Conservation (phyloP, 92 coral and sea anemone genomes). For the Porites cylindrica region DNA sequence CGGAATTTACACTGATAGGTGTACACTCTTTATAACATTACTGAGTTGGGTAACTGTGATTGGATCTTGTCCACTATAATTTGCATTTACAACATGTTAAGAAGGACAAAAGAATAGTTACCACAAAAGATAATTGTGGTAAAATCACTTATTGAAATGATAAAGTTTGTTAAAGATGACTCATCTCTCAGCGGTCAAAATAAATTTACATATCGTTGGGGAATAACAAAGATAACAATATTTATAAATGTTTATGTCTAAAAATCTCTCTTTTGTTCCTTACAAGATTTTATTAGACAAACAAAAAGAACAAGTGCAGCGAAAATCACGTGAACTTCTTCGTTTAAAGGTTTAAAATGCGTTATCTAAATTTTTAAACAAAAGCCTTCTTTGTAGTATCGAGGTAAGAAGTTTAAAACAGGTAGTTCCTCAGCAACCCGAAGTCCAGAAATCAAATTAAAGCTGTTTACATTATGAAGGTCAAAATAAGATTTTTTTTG, state of each 20-base stretch:
- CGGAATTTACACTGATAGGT: not conserved
- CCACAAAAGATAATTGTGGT: not conserved
- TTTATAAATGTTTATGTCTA: too few relatives aligned
- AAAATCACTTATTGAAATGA: too few relatives aligned
- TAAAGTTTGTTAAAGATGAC: slow-evolving; percentile 18
- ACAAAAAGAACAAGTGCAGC: not conserved
- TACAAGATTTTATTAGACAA: not conserved
- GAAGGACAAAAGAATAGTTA: not conserved
- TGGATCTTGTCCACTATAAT: not conserved
- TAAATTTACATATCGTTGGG: not conserved
- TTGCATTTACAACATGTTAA: not conserved
- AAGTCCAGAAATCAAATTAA: not conserved
- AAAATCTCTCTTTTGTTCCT: too few relatives aligned
- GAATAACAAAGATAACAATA: not conserved
- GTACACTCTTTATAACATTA: not conserved
- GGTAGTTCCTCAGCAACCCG: not conserved
- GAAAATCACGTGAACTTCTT: not conserved
- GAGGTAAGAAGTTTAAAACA: too few relatives aligned
- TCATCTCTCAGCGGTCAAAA: slow-evolving; percentile 3
- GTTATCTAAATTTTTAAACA: too few relatives aligned
- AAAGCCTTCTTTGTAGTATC: too few relatives aligned
- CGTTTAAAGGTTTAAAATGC: too few relatives aligned
- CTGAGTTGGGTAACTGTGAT: not conserved
- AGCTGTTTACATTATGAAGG: not conserved
- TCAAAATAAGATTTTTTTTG: too few relatives aligned